Evolutionary conservation across 2,113 vertebrate species (phyloP), one percentile per base, ranked within the genome.

Genomic region (Chaenogobius annularis): DNA sequence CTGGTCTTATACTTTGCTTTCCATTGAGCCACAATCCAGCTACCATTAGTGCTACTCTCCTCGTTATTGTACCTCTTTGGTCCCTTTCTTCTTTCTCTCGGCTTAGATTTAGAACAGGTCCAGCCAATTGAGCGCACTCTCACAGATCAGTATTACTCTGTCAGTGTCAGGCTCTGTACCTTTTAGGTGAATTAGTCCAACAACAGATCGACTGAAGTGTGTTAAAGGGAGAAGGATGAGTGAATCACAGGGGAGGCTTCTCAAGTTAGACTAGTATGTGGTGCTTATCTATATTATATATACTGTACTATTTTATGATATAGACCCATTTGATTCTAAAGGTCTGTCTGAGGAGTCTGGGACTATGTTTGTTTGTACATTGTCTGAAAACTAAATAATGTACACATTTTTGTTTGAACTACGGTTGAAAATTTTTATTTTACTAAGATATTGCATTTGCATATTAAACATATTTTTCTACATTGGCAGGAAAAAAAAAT

Each of bases 21-120:
- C 79, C 65, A 79, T 78, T 40, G 9, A 81, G 54, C 85, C 77
- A 80, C 84, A 83, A 82, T 87, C 82, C 70, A 84, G 79, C 78
- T 69, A 72, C 81, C 83, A 89, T 88, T 82, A 85, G 69, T 26
- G 48, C 66, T 75, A 73, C 79, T 89, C 67, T 67, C 61, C 72
- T 82, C 72, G 82, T 76, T 79, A 71, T 70, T 37, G 40, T 67
- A 65, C 35, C 72, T 77, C 67, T 85, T 82, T 77, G 62, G 73
- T 83, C 65, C 62, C 74, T 83, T 79, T 73, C 69, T 89, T 73
- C 54, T 56, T 72, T 74, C 64, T 74, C 55, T 22, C 77, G 22
- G 48, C 70, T 52, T 69, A 8, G 17, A 68, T 78, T 81, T 66
- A 70, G 74, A 68, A 72, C 70, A 72, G 74, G 82, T 78, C 62